Evolutionary conservation across 2,113 vertebrate genomes (phyloP).

Genomic region (Ammodytes dubius): DNA sequence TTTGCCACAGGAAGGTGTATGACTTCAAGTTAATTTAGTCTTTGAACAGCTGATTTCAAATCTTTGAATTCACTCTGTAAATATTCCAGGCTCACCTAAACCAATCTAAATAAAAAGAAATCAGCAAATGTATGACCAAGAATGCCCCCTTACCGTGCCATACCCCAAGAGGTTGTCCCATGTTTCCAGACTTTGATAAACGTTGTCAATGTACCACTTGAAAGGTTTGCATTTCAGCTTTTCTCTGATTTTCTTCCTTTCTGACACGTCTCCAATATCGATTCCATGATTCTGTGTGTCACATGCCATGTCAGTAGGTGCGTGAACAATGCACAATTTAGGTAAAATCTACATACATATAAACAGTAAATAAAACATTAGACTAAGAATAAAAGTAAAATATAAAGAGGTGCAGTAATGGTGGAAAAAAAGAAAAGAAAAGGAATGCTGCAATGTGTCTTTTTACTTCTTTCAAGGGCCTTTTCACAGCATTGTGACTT

Average conservation of each 20-base stretch:
- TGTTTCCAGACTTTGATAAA: conserved; percentile 87
- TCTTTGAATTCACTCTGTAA: not conserved
- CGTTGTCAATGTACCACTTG: conserved; percentile 94
- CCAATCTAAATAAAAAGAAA: not conserved
- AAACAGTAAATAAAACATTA: not conserved
- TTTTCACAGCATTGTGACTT: not conserved
- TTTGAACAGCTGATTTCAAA: not conserved
- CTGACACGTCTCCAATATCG: conserved; percentile 91
- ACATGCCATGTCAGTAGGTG: not conserved
- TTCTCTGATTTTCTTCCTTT: conserved; percentile 89
- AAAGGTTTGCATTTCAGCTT: conserved; percentile 93
- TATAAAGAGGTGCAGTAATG: not conserved
- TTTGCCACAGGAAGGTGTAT: not conserved
- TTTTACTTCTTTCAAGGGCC: too few relatives aligned
- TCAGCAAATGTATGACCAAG: not conserved
- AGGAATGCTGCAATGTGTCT: too few relatives aligned
- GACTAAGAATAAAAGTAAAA: not conserved
- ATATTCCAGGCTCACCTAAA: not conserved
- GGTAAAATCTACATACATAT: not conserved
- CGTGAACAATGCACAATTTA: not conserved
- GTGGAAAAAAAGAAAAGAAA: not conserved
- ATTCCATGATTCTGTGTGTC: conserved; percentile 88
- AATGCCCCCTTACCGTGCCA: conserved; percentile 68
- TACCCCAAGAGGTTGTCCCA: conserved; percentile 61
- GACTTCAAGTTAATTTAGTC: not conserved